These are phyloP conservation scores for Pelecanus crispus DNA, from an alignment of 2,113 vertebrate species.

Conservation along the genomic window DNA sequence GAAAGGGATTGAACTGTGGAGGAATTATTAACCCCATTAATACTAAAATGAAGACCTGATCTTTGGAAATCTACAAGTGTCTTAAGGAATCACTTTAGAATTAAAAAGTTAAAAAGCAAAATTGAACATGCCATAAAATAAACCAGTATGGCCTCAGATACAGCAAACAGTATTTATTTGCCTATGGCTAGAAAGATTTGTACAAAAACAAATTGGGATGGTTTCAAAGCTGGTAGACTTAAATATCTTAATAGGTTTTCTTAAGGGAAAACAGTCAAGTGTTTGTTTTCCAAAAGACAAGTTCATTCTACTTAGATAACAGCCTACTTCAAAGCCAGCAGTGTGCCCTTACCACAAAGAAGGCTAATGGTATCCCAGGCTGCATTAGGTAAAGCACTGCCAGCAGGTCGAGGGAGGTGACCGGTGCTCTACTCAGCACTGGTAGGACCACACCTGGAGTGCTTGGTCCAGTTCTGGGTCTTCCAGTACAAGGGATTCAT, in stretches of 20 bases:
- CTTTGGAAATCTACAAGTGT: neutral
- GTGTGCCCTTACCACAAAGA: neutral
- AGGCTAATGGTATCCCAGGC: neutral
- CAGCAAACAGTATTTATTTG: no score
- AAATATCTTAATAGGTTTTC: neutral
- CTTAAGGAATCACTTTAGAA: neutral
- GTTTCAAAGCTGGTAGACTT: neutral
- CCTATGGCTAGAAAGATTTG: no score
- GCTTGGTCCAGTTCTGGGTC: no score
- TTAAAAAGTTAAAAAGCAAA: neutral
- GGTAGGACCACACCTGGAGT: neutral
- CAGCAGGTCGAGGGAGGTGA: neutral
- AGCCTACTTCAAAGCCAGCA: neutral
- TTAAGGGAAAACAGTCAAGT: neutral
- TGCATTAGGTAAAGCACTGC: neutral
- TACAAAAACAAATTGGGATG: neutral
- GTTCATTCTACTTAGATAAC: neutral
- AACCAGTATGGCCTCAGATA: neutral
- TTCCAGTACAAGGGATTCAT: neutral
- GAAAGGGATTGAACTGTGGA: neutral
- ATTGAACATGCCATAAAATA: neutral
- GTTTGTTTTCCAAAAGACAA: neutral
- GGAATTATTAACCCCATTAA: neutral
- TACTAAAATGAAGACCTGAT: neutral
- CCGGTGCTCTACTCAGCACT: neutral